Base-by-base conservation (phyloP, 2,888 invertebrate genomes). In the Eurois occulta region DNA sequence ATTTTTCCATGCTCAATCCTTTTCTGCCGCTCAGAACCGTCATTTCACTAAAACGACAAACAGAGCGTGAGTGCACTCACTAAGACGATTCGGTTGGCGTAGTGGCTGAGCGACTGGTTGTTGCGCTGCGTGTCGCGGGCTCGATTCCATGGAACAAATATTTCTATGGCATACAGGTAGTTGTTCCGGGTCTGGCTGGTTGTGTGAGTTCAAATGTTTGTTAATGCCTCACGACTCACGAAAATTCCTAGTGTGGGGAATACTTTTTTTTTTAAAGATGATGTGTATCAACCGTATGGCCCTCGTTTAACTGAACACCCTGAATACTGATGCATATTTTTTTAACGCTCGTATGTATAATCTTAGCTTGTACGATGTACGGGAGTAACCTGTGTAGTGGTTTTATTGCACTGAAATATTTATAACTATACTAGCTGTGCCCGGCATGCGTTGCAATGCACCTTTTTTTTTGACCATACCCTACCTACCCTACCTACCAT, bases 321-420 rank as follows among this genome's bases (percentile, higher is more conserved):
- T 41, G 65, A 79, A 84, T 81, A 81, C 81, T 86, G 74, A 90
- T 87, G 86, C 87, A 88, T 92, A 92, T 92, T 91, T 91, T 92
- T 91, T 91, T 91, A 91, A 85, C 89, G 89, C 90, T 91, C 90
- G 84, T 87, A 87, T 88, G 75, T 88, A 46, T 76, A 88, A 81
- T 81, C 70, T 84, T 86, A 89, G 85, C 88, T 86, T 75, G 41
- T 84, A 85, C 46, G 65, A 78, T 72, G 55, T 85, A 85, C 70
- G 65, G 80, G 66, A 65, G 35, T 69, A 75, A 41, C 70, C 75
- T 75, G 74, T 83, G 21, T 64, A 62, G 58, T 73, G 24, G 46
- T 77, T 85, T 66, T 60, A 77, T 85, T 85, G 87, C 87, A 75
- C 74, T 41, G 35, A 72, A 60, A 69, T 80, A 58, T 35, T 48